Evolutionary conservation across 2,797 vertebrate species (phyloP), one percentile per base, ranked within the genome.

Genomic region (Premnoplex brunnescens): DNA sequence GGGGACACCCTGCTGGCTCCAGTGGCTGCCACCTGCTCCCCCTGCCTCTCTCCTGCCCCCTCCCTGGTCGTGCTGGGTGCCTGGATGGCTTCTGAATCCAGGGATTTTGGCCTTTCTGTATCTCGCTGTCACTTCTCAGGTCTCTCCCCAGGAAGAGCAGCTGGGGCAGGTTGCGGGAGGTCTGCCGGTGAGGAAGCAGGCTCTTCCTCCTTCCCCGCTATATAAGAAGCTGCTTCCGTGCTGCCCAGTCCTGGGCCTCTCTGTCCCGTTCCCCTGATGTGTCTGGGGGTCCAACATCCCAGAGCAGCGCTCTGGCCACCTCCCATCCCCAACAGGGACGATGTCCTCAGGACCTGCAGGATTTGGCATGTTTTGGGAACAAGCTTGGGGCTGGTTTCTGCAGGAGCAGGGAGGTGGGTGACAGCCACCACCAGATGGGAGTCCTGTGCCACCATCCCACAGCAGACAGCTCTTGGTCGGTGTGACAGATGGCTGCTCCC

Each of bases 101-200:
- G n/a, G 34, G 10, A 1, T 1, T 68, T 14, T 27, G 30, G 34
- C 27, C 19, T 89, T 87, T 92, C 54, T 0, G 0, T 34, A 16
- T 34, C 63, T 80, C 0, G 0, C 58, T 78, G 90, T 81, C 76
- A 27, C 37, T 91, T 75, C 74, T 84, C 21, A 3, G 75, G 88
- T 93, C 80, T 91, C 85, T 94, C 68, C 93, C 91, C 91, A 91
- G 96, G 95, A 96, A 96, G 91, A 93, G 90, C 79, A 52, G 73
- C 89, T 36, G 54, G 76, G 83, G 79, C 91, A 96, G 90, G 91
- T 95, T 95, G 88, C 17, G 0, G 94, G 90, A 94, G 93, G 90
- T 81, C 93, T 89, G 73, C 85, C 1, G 55, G 79, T 0, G 9
- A 95, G 95, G 95, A 97, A 97, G 84, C 80, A 89, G 94, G 66